Evolutionary conservation across 37 sponge, comb jelly and placozoan genomes (phyloP).

Genomic region (Ephydatia muelleri): DNA sequence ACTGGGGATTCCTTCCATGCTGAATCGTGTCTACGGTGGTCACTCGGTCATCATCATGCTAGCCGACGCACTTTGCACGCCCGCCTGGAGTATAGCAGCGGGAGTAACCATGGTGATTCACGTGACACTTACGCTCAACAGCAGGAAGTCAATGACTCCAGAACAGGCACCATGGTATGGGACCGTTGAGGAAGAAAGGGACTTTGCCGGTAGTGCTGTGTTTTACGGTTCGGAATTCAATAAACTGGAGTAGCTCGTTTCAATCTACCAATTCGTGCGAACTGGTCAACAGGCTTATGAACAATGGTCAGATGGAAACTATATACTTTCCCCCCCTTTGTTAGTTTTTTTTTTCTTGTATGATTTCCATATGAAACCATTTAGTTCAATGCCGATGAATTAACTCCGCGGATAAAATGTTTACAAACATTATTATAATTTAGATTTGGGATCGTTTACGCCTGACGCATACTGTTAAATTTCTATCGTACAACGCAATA

Average conservation of each 20-base stretch:
- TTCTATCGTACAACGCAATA: no score
- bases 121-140: background rate
- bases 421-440: no score
- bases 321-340: no score
- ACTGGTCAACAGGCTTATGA: conserved; percentile 8
- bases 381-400: no score
- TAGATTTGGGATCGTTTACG: no score
- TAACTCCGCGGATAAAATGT: no score
- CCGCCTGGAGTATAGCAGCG: background rate
- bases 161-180: background rate
- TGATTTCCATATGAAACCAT: no score
- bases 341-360: no score
- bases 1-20: background rate
- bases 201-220: background rate
- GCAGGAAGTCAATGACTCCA: background rate
- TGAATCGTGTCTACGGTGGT: background rate
- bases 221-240: background rate
- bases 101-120: background rate
- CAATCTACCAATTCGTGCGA: background rate
- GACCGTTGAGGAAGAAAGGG: background rate
- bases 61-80: background rate
- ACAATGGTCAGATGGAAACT: no score
- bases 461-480: no score
- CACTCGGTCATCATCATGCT: background rate
- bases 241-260: background rate